Evolutionary conservation across 1,140 invertebrate species (phyloP), one percentile per base, ranked within the genome.

Genomic region (Gryllus bimaculatus): DNA sequence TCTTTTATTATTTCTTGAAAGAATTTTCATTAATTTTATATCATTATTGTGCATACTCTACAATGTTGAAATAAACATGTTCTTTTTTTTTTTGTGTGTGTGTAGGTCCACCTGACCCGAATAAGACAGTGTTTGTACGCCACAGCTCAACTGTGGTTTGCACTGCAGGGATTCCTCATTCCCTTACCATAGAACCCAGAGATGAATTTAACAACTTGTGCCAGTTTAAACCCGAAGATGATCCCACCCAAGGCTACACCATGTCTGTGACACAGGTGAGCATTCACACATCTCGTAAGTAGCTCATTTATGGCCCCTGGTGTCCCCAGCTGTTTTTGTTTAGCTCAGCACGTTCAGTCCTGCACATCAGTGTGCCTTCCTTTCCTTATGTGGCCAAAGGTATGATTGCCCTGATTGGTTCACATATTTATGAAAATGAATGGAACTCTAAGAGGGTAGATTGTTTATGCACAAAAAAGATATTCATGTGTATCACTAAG

Each of bases 201-300:
- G 95, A 98, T 86, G 92, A 94, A 83, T 97, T 94, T 85, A 93
- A 94, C 83, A 98, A 98, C 88, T 88, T 94, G 8, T 95, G 94
- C 82, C 83, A 88, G 80, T 92, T 92, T 83, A 86, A 88, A 48
- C 84, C 88, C 47, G 87, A 85, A n/a, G 90, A 91, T 80, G 88
- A 92, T 83, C 92, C 92, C 26, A 90, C 90, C 15, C 86, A 90
- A 81, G 92, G 93, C 77, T 88, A 88, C 81, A 84, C 84, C 80
- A 86, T 87, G 80, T 84, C 84, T 79, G 86, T 87, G 80, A 85
- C 86, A 66, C 84, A 85, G 82, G 84, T 85, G 83, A 66, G 54
- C 54, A 66, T 13, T 18, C 54, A 3, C 54, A 66, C 54, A 10
- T 2, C 54, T 66, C 7, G 54, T 66, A 18, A 66, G 54, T 66